Percentiles rank a stretch among this genome's conserved stretches.
Evolutionary conservation across 2,888 invertebrate genomes (phyloP).

Genomic region (Lasioglossum malachurum): DNA sequence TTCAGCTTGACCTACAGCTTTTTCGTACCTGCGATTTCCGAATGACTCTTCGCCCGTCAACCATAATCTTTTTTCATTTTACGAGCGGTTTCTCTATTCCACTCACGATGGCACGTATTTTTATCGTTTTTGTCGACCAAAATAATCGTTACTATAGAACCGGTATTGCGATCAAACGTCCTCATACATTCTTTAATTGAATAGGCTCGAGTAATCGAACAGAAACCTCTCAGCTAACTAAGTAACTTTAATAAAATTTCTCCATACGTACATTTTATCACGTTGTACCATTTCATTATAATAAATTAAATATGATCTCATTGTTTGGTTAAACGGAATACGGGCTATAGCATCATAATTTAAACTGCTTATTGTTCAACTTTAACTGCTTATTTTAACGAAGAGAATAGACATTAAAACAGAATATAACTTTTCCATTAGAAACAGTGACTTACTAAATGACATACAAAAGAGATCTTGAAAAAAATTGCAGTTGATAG

Average conservation of each 20-base stretch:
- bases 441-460: background rate
- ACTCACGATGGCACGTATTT: background rate
- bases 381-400: background rate
- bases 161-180: background rate
- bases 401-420: background rate
- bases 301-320: background rate
- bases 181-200: background rate
- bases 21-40: background rate
- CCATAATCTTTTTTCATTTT: background rate
- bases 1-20: constrained; percentile 1
- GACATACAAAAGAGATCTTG: background rate
- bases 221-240: background rate
- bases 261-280: background rate
- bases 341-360: background rate
- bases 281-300: background rate
- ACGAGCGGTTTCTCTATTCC: background rate
- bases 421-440: background rate
- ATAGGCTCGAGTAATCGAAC: background rate
- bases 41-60: background rate
- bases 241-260: background rate
- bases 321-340: background rate
- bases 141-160: background rate
- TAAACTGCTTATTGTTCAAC: background rate
- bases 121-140: background rate
- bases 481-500: background rate